phyloP scores from a whole-genome alignment of 2,888 invertebrate genomes.

The Poecilus cupreus region DNA sequence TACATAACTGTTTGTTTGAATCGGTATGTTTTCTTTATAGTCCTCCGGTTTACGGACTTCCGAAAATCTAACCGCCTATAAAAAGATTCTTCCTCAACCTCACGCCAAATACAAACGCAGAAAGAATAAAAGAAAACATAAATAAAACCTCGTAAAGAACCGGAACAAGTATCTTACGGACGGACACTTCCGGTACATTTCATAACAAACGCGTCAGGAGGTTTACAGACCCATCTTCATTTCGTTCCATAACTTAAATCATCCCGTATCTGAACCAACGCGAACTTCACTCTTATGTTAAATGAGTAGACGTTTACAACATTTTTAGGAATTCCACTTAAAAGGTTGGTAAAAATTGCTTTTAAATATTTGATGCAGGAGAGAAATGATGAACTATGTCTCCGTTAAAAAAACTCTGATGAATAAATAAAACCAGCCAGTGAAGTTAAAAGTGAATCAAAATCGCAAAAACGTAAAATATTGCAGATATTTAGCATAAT shows the following conservation, averaged over 20 bases:
- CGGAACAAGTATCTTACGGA: constrained; percentile 17
- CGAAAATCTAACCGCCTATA: constrained; percentile 10
- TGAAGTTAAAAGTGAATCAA: too few relatives aligned
- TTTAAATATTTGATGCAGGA: background rate
- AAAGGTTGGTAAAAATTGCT: background rate
- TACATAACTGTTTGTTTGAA: background rate
- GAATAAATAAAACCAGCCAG: too few relatives aligned
- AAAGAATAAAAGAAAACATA: constrained; percentile 23
- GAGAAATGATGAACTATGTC: too few relatives aligned
- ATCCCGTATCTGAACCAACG: background rate
- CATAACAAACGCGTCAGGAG: constrained; percentile 13
- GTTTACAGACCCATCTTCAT: constrained; percentile 10
- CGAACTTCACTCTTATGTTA: background rate
- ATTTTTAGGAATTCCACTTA: background rate
- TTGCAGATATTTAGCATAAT: too few relatives aligned
- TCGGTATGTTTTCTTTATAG: background rate
- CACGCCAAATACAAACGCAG: constrained; percentile 8
- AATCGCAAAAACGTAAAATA: too few relatives aligned
- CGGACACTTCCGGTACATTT: constrained; percentile 24
- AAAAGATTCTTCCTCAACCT: constrained; percentile 1
- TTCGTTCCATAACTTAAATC: constrained; percentile 2
- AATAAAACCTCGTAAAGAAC: constrained; percentile 17
- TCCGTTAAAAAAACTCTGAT: too few relatives aligned
- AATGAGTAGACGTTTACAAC: background rate
- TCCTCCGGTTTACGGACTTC: background rate